A percentile compares a stretch with the other conserved stretches of the same genome.
Conservation (phyloP, 2,888 invertebrate species). For the Acanthacorydalis orientalis region DNA sequence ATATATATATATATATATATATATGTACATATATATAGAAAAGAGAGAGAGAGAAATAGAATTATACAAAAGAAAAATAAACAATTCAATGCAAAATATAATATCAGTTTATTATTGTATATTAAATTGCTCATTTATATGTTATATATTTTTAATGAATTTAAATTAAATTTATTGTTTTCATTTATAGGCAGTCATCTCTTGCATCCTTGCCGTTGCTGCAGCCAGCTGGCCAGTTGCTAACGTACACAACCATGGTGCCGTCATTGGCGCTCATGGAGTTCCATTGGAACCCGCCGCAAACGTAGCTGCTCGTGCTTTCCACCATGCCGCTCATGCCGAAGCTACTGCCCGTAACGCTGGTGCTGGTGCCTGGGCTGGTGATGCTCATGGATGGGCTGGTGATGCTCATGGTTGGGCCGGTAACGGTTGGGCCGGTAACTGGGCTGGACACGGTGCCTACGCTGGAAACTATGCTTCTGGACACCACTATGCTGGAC, state of each 20-base stretch:
- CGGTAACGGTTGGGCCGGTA: slow-evolving; percentile 33
- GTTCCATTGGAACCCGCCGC: slow-evolving; percentile 6
- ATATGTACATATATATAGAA: no score
- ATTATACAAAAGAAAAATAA: no score
- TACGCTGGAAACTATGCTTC: slow-evolving; percentile 11
- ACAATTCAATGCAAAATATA: no score
- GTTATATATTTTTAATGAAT: no score
- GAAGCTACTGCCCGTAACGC: slow-evolving; percentile 11
- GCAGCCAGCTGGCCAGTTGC: background rate
- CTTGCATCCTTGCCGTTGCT: background rate
- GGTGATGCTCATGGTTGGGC: slow-evolving; percentile 15
- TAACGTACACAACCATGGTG: background rate
- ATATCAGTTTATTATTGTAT: no score
- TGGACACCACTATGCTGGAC: slow-evolving; percentile 6
- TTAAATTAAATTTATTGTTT: no score
- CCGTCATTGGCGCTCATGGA: background rate
- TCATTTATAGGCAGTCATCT: no score
- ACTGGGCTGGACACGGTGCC: slow-evolving; percentile 25
- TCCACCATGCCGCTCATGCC: slow-evolving; percentile 11
- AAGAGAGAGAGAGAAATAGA: no score
- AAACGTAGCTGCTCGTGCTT: slow-evolving; percentile 13
- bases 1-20: no score
- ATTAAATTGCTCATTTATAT: no score
- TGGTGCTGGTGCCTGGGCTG: background rate
- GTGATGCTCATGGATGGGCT: background rate